A percentile compares a stretch with the other conserved stretches of the same genome.
Evolutionary conservation across 1,140 invertebrate species (phyloP).

Genomic region (Colletes latitarsis): DNA sequence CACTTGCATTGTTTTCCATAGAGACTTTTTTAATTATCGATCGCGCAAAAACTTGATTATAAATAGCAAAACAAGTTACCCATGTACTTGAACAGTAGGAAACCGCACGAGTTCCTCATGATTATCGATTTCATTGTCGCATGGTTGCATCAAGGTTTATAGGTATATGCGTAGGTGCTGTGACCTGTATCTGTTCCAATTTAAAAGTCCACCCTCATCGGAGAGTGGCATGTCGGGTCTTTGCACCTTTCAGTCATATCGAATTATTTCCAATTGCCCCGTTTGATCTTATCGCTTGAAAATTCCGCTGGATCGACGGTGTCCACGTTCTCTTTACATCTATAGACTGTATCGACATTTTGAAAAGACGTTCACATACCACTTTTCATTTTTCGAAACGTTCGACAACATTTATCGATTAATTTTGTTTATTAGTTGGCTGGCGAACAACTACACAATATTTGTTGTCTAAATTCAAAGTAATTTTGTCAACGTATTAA

Average conservation of each 20-base stretch:
- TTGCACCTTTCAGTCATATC: slow-evolving; percentile 10
- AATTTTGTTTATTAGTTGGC: no score
- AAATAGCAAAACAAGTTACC: not conserved
- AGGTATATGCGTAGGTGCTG: slow-evolving; percentile 24
- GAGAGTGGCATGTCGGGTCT: not conserved
- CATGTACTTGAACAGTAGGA: slow-evolving; percentile 33
- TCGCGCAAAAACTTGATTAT: not conserved
- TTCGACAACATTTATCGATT: no score
- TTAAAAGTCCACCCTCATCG: slow-evolving; percentile 17
- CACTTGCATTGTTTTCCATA: no score
- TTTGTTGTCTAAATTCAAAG: no score
- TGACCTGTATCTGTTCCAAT: slow-evolving; percentile 39
- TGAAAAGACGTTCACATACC: not conserved
- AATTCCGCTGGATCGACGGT: not conserved
- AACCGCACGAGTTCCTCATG: slow-evolving; percentile 54
- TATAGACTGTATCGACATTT: not conserved
- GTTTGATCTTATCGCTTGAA: not conserved
- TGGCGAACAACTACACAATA: no score
- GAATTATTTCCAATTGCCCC: slow-evolving; percentile 29
- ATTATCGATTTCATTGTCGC: slow-evolving; percentile 53
- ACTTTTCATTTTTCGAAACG: not conserved
- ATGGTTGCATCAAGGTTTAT: slow-evolving; percentile 25
- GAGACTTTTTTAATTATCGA: not conserved
- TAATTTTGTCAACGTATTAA: no score
- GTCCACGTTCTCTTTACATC: not conserved